phyloP scores from a whole-genome alignment of 2,888 invertebrate genomes.

The Acrobasis consociella region DNA sequence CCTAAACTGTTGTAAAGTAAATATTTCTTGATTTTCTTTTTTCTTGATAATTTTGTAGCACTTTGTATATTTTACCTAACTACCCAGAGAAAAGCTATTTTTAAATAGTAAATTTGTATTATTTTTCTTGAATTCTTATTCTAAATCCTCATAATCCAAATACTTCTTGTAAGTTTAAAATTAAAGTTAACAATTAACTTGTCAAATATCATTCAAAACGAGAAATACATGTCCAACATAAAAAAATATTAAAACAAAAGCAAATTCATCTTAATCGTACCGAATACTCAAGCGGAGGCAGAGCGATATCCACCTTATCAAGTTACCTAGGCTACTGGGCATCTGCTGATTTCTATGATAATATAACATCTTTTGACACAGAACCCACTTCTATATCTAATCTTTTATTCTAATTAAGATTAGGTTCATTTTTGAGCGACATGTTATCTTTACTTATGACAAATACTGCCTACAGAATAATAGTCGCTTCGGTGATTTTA shows the following conservation, averaged over 20 bases:
- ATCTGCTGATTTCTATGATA: conserved; percentile 51
- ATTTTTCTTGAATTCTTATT: too few relatives aligned
- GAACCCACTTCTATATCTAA: background rate
- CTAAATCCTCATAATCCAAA: too few relatives aligned
- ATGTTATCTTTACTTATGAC: conserved; percentile 47
- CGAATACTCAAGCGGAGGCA: conserved; percentile 77
- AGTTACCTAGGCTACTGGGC: conserved; percentile 83
- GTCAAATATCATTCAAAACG: conserved; percentile 3
- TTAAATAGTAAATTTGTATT: too few relatives aligned
- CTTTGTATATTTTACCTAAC: too few relatives aligned
- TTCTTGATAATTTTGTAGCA: too few relatives aligned
- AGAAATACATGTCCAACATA: conserved; percentile 46
- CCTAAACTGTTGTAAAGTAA: too few relatives aligned
- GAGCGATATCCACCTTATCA: conserved; percentile 78
- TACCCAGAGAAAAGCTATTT: too few relatives aligned
- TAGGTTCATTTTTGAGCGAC: conserved; percentile 39
- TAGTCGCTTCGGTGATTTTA: conserved; percentile 81
- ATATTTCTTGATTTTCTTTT: too few relatives aligned
- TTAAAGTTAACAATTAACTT: background rate
- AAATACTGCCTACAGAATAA: conserved; percentile 61
- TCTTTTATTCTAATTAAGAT: conserved; percentile 37
- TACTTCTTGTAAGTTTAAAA: too few relatives aligned
- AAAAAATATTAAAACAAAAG: conserved; percentile 71
- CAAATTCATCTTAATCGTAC: conserved; percentile 76
- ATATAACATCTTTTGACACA: conserved; percentile 38